Evolutionary conservation across 2,888 invertebrate genomes (phyloP).

Genomic region (Saturnia japonica): DNA sequence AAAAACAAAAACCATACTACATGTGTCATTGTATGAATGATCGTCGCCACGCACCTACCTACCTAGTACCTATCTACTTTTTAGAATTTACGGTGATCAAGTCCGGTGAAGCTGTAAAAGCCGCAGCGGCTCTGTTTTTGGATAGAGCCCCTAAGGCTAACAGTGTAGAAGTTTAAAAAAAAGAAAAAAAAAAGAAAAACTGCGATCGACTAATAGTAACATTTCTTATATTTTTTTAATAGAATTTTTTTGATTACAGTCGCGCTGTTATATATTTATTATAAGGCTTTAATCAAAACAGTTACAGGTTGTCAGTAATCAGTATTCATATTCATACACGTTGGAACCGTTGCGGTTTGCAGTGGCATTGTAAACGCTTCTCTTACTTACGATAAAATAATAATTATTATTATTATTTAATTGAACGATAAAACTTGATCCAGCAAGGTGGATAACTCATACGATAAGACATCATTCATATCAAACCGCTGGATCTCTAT

Average conservation of each 20-base stretch:
- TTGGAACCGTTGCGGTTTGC: neutral
- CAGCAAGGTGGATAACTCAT: constrained; percentile 31
- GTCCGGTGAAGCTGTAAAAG: too few relatives aligned
- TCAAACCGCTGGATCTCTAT: constrained; percentile 41
- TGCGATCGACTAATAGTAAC: too few relatives aligned
- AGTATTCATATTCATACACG: neutral
- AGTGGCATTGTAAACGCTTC: neutral
- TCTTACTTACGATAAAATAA: neutral
- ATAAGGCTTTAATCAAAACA: neutral
- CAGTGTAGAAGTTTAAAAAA: too few relatives aligned
- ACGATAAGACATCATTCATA: constrained; percentile 35
- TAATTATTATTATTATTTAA: constrained; percentile 11
- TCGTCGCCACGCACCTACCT: too few relatives aligned
- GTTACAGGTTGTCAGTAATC: neutral
- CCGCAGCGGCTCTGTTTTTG: too few relatives aligned
- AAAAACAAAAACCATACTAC: too few relatives aligned
- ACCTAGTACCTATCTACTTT: too few relatives aligned
- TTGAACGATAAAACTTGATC: constrained; percentile 24
- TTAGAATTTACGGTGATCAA: too few relatives aligned
- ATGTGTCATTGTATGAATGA: too few relatives aligned
- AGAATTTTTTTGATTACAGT: neutral
- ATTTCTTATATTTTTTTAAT: neutral
- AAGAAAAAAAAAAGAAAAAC: too few relatives aligned
- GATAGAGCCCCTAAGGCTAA: too few relatives aligned
- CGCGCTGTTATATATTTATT: neutral